Evolutionary conservation across 2,888 invertebrate genomes (phyloP).

Genomic region (Scrobipalpa atriplicella): DNA sequence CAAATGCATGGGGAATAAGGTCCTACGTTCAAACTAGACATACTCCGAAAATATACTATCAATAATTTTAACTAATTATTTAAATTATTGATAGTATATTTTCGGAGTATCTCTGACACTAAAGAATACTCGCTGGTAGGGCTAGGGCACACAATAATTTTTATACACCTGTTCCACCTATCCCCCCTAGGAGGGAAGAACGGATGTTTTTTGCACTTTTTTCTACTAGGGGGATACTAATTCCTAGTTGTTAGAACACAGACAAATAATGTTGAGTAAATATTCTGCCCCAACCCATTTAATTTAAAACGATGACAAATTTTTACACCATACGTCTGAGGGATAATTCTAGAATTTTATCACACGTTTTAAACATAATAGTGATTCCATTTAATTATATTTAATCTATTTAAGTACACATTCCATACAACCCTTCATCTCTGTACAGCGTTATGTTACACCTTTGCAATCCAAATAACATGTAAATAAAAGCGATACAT

Average conservation of each 20-base stretch:
- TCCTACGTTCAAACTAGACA: conserved; percentile 46
- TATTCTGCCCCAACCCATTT: neutral
- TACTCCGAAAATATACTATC: conserved; percentile 31
- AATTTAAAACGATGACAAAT: conserved; percentile 38
- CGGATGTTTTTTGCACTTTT: too few species aligned
- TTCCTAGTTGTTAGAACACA: neutral
- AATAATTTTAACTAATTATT: too few species aligned
- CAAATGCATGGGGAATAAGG: conserved; percentile 51
- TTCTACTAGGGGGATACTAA: too few species aligned
- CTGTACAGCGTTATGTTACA: conserved; percentile 35
- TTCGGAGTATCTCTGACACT: too few species aligned
- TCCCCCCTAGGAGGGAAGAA: too few species aligned
- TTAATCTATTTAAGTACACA: conserved; percentile 70
- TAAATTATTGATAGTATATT: too few species aligned
- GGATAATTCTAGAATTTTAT: conserved; percentile 54
- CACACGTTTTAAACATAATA: conserved; percentile 58
- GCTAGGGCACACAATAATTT: conserved; percentile 13
- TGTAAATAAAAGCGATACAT: conserved; percentile 1
- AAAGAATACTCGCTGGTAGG: conserved; percentile 37
- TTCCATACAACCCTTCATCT: conserved; percentile 56
- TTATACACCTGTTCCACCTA: too few species aligned
- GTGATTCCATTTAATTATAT: conserved; percentile 50
- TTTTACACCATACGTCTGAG: conserved; percentile 34
- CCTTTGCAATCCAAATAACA: neutral
- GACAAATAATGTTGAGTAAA: neutral